Evolutionary conservation across 2,113 vertebrate genomes (phyloP).

Genomic region (Loxodonta africana): DNA sequence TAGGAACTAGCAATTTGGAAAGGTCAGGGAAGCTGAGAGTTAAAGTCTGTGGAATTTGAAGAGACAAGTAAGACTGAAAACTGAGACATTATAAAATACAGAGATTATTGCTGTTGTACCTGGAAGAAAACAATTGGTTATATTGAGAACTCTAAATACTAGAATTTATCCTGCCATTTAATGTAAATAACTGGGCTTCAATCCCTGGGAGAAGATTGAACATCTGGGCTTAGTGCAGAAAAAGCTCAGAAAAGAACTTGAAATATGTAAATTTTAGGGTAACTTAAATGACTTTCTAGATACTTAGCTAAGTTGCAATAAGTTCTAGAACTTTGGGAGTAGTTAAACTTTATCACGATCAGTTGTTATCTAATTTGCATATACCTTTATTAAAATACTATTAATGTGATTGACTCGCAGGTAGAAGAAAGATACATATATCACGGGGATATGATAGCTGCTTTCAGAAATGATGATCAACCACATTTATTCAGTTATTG

Average conservation of each 20-base stretch:
- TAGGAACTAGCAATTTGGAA: not conserved
- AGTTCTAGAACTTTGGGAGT: slow-evolving; percentile 35
- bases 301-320: slow-evolving; percentile 9
- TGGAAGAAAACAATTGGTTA: not conserved
- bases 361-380: slow-evolving; percentile 69
- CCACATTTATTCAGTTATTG: slow-evolving; percentile 30
- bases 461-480: slow-evolving; percentile 49
- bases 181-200: slow-evolving; percentile 36
- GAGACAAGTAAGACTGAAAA: slow-evolving; percentile 1
- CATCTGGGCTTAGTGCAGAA: slow-evolving; percentile 14
- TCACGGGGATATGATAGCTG: slow-evolving; percentile 22
- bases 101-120: slow-evolving; percentile 38
- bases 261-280: slow-evolving; percentile 28
- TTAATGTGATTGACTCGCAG: slow-evolving; percentile 49
- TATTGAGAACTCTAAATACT: not conserved
- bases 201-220: not conserved
- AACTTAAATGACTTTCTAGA: slow-evolving; percentile 25
- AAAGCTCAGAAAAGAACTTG: not conserved
- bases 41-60: slow-evolving; percentile 15
- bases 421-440: slow-evolving; percentile 28
- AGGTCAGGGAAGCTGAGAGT: not conserved
- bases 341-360: slow-evolving; percentile 67
- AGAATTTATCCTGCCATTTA: not conserved
- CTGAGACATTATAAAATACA: not conserved
- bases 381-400: slow-evolving; percentile 61